These are phyloP conservation scores for Cranoglanis bouderius DNA, from an alignment of 2,113 vertebrate species.

Conservation along the genomic window DNA sequence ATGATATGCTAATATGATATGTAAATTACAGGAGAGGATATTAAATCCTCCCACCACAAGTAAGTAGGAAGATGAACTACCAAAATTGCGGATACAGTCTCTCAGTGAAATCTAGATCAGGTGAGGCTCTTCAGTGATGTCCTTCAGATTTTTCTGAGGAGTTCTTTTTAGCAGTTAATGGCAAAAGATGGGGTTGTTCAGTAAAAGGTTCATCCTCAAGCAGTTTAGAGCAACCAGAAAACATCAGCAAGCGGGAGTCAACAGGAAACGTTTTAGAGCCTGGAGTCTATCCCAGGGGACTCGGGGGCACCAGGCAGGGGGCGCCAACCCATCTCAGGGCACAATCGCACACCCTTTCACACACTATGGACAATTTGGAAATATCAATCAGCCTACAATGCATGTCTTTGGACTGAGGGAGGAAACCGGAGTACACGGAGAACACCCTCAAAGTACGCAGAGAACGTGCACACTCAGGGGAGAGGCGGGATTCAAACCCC, in stretches of 20 bases:
- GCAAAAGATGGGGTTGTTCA: background rate
- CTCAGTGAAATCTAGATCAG: background rate
- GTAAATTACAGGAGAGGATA: slow-evolving; percentile 18
- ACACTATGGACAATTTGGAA: no score
- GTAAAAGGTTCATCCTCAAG: background rate
- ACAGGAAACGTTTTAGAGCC: background rate
- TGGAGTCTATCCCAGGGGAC: no score
- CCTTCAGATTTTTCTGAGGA: background rate
- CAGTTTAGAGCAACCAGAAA: background rate
- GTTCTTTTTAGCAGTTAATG: background rate
- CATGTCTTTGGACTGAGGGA: no score
- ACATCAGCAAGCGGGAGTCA: background rate
- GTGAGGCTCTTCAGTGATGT: background rate
- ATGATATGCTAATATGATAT: slow-evolving; percentile 20
- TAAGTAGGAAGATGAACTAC: background rate
- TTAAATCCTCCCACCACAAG: background rate
- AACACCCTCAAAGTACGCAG: no score
- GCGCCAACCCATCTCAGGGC: no score
- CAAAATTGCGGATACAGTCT: background rate
- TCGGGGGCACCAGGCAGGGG: no score
- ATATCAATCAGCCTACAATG: no score
- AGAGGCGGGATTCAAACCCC: no score
- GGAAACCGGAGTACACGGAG: no score
- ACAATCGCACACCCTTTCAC: no score
- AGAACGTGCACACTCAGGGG: no score